Conservation (phyloP, 2,888 invertebrate genomes). For the Microplitis manilae region DNA sequence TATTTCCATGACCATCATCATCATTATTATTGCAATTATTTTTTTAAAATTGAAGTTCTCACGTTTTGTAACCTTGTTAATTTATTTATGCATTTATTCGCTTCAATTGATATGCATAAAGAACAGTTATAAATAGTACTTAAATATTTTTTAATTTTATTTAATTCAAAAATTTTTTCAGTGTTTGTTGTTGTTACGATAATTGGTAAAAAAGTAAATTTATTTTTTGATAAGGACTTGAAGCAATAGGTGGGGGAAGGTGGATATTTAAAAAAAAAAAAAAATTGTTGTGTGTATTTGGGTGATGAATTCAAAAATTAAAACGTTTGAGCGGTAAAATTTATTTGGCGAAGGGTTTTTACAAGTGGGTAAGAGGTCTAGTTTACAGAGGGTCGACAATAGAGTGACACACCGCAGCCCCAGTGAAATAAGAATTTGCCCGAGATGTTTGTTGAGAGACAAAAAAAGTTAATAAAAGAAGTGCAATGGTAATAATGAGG, state of each 20-base stretch:
- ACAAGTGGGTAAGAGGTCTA: no score
- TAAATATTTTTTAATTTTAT: neutral
- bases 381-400: neutral
- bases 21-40: neutral
- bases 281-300: no score
- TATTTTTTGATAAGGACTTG: no score
- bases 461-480: slow-evolving; percentile 8
- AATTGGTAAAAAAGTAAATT: no score
- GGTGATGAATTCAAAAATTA: no score
- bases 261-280: no score
- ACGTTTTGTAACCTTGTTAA: neutral
- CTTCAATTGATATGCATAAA: neutral
- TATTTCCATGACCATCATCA: neutral
- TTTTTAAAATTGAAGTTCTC: neutral
- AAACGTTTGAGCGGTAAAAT: no score
- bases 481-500: slow-evolving; percentile 36
- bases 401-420: neutral
- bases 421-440: slow-evolving; percentile 38
- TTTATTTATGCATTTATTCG: neutral
- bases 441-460: slow-evolving; percentile 22
- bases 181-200: no score
- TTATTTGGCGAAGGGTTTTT: no score
- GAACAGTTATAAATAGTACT: neutral
- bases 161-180: no score
- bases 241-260: no score